A percentile compares a stretch with the other conserved stretches of the same genome.
Conservation (phyloP, 2,888 invertebrate genomes). For the Priocnemis perturbator region DNA sequence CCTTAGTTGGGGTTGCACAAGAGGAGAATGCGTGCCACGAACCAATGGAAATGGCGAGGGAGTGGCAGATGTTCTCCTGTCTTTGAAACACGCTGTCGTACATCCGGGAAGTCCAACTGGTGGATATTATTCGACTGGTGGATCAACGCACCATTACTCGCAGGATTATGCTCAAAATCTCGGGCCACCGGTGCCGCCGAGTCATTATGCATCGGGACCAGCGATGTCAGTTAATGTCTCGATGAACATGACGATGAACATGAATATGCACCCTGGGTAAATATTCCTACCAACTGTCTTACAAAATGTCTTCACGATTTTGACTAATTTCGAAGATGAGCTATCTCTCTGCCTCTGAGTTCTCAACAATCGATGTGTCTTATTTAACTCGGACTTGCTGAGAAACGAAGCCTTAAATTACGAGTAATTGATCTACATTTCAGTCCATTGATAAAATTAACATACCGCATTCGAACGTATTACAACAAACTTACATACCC, state of each 20-base stretch:
- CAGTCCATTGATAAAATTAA: too few relatives aligned
- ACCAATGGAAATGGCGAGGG: conserved; percentile 81
- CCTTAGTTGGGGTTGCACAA: conserved; percentile 70
- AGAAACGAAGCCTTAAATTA: too few relatives aligned
- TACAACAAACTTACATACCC: too few relatives aligned
- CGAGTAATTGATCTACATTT: too few relatives aligned
- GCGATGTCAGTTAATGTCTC: conserved; percentile 98
- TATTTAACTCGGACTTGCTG: too few relatives aligned
- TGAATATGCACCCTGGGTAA: conserved; percentile 74
- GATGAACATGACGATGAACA: conserved; percentile 98
- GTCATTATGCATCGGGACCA: conserved; percentile 79
- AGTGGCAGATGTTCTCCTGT: conserved; percentile 91
- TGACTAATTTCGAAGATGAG: too few relatives aligned
- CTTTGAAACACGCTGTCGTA: conserved; percentile 91
- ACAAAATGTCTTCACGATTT: background rate
- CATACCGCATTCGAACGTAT: too few relatives aligned
- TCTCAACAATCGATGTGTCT: too few relatives aligned
- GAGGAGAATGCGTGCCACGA: conserved; percentile 75
- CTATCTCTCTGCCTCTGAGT: too few relatives aligned
- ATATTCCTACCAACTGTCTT: conserved; percentile 17
- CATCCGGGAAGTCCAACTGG: conserved; percentile 81
- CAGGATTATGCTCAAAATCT: conserved; percentile 70
- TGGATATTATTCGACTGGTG: conserved; percentile 70
- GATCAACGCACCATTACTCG: conserved; percentile 59
- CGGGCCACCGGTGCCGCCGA: conserved; percentile 74